Base-by-base conservation (phyloP, 2,113 vertebrate genomes). In the Neogale vison region DNA sequence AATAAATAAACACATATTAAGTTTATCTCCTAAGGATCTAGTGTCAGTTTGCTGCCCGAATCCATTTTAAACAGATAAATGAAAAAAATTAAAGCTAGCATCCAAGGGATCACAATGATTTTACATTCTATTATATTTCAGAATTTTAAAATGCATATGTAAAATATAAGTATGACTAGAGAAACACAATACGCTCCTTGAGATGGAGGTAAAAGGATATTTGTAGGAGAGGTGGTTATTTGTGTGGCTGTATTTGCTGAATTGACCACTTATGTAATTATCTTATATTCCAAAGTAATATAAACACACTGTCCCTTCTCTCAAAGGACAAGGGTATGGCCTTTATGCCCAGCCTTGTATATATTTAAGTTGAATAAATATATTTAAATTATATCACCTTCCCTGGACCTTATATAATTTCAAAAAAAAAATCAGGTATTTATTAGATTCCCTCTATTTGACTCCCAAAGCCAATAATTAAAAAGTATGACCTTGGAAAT, bases 401-500 rank as follows among this genome's bases (percentile, higher is more conserved):
- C 42, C 59, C 34, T 72, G 11, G n/a, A 76, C 63, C 18, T 96
- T 72, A 81, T 21, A 57, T 63, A 77, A 65, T 85, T 96, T 74
- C 50, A 85, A 86, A 90, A 93, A 86, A 90, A 93, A 92, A 71
- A 52, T 91, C 36, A 42, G 7, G 9, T 71, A 63, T 92, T 80
- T 90, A 95, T 67, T 92, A 55, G 14, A 52, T 95, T 76, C 31
- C 12, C 15, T 95, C 65, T 94, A 15, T 85, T 82, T 65, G 85
- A 23, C 11, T 89, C 50, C 82, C 21, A 93, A 82, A 97, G 61
- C 45, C 36, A 50, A 57, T 88, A 88, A 93, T 97, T 94, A 96
- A 96, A 97, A 90, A 36, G 36, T 50, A 21, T 95, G 94, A 96
- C 76, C 80, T 88, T 96, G 76, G 72, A 55, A 93, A 84, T 90